These are phyloP conservation scores for Scytalopus superciliaris DNA, from an alignment of 2,113 vertebrate species.

Conservation along the genomic window DNA sequence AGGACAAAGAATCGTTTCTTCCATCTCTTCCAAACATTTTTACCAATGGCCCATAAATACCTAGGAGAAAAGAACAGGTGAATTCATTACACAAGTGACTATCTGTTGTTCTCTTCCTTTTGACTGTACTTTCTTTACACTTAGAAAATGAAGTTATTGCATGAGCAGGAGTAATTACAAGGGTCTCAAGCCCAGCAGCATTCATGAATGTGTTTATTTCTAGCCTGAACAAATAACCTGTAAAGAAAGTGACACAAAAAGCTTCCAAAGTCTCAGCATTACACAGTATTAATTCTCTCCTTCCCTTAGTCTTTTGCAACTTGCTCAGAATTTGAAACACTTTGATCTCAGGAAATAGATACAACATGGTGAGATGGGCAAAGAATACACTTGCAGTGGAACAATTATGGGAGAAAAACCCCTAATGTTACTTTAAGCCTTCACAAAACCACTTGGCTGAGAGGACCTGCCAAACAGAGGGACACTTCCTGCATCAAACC, in stretches of 20 bases:
- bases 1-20: conserved; percentile 98
- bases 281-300: neutral
- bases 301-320: neutral
- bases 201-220: neutral
- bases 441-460: conserved; percentile 5
- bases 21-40: conserved; percentile 99
- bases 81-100: neutral
- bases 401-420: neutral
- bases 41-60: conserved; percentile 96
- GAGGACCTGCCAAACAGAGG: neutral
- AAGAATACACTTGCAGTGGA: neutral
- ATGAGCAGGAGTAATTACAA: neutral
- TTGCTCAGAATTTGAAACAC: neutral
- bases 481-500: neutral
- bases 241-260: neutral
- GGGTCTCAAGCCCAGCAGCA: neutral
- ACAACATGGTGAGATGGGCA: neutral
- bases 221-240: neutral
- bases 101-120: neutral
- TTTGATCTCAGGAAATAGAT: neutral
- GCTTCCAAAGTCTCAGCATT: neutral
- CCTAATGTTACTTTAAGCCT: neutral
- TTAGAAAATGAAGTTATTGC: neutral
- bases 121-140: neutral
- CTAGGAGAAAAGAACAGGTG: conserved; percentile 69